A percentile compares a stretch with the other conserved stretches of the same genome.
Conservation (phyloP, 2,888 invertebrate genomes). For the Carpatolechia fugitivella region DNA sequence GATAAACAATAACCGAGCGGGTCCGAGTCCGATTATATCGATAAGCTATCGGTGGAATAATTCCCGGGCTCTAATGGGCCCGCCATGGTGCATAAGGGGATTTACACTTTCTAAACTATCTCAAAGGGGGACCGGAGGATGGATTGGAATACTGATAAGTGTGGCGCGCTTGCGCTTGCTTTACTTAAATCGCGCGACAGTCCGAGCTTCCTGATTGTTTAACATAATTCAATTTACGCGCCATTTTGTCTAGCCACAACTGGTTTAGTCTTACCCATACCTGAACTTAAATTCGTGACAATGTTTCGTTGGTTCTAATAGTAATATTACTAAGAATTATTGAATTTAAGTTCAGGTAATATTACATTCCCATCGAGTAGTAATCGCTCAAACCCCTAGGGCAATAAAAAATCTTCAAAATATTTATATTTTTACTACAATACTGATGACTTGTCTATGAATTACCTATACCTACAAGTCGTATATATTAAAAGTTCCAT, state of each 20-base stretch:
- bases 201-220: neutral
- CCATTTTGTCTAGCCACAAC: neutral
- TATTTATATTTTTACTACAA: too few relatives aligned
- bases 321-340: too few relatives aligned
- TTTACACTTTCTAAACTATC: constrained; percentile 76
- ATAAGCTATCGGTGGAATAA: constrained; percentile 66
- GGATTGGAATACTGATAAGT: constrained; percentile 69
- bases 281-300: too few relatives aligned
- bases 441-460: too few relatives aligned
- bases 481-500: too few relatives aligned
- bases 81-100: constrained; percentile 60
- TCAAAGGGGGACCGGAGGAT: constrained; percentile 59
- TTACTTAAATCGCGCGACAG: neutral
- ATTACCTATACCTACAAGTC: too few relatives aligned
- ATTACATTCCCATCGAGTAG: too few relatives aligned
- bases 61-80: constrained; percentile 70
- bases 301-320: too few relatives aligned
- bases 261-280: too few relatives aligned
- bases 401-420: too few relatives aligned
- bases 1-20: constrained; percentile 74
- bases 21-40: constrained; percentile 61
- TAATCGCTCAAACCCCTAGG: too few relatives aligned
- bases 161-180: neutral
- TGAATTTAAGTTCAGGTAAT: too few relatives aligned
- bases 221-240: neutral